Base-by-base conservation (phyloP, 2,113 vertebrate species). In the Synodontis membranacea region DNA sequence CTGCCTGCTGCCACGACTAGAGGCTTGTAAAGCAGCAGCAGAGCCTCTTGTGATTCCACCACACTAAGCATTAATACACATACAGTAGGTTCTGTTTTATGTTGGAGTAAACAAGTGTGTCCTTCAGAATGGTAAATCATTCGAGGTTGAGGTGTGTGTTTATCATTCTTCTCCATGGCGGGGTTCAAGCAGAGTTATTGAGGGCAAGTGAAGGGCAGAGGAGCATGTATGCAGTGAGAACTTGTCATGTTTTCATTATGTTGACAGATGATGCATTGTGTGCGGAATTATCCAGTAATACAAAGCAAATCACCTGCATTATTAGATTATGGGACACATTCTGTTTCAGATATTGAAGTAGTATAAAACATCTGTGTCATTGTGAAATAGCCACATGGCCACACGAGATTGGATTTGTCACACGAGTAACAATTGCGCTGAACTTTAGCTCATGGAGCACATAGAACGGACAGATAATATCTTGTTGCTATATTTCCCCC, bases 171-270 rank as follows among this genome's bases (percentile, higher is more conserved):
- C 84, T 88, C 25, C 21, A 78, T 64, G 21, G 31, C 25, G 75
- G 70, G 86, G 91, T 91, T 92, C 89, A 91, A 80, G 86, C 82
- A 88, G 84, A 91, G 88, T 88, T 87, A 89, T 46, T 39, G 66
- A 80, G 90, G 91, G 85, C 84, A 91, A 91, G 88, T 89, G 89
- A 92, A 93, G 92, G 89, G 79, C 92, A 93, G 78, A 89, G 91
- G 68, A 89, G 48, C 89, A 86, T 50, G 88, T 86, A 89, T 84
- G 81, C 74, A 82, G 85, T 54, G 34, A 82, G 52, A 78, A 85
- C 88, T 84, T 90, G 87, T 91, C 93, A 91, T 89, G 87, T 92
- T 93, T 93, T 92, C 82, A 90, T 92, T 90, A 85, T 76, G 76
- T 86, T 93, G 91, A 93, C 58, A 64, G 88, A 92, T 92, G 88